These are phyloP conservation scores for Drosophila orosa DNA, from an alignment of 1,140 invertebrate genomes.

Conservation along the genomic window DNA sequence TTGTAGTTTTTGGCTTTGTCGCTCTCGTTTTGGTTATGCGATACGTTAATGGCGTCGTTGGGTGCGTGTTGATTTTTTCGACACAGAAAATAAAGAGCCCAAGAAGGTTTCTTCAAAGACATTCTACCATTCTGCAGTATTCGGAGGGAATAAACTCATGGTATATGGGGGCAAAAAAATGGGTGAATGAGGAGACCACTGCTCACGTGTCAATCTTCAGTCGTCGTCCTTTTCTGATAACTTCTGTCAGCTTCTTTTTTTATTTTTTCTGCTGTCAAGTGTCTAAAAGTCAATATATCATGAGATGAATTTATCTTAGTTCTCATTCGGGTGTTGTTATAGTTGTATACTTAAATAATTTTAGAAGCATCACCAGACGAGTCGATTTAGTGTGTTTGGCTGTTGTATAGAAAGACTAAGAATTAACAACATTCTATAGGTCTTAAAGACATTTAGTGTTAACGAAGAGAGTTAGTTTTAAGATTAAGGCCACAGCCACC, in stretches of 20 bases:
- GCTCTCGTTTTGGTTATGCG: slow-evolving; percentile 26
- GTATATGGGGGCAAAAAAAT: background rate
- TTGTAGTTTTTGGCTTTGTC: slow-evolving; percentile 11
- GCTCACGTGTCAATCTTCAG: slow-evolving; percentile 57
- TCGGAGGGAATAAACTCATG: background rate
- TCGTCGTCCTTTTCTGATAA: background rate
- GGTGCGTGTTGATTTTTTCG: slow-evolving; percentile 12
- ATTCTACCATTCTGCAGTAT: slow-evolving; percentile 34
- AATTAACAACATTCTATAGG: too few relatives aligned
- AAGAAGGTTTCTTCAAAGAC: slow-evolving; percentile 50
- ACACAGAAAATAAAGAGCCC: slow-evolving; percentile 30
- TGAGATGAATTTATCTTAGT: background rate
- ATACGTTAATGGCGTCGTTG: slow-evolving; percentile 36
- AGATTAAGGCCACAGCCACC: background rate
- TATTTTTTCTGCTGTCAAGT: slow-evolving; percentile 21
- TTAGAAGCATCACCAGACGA: too few relatives aligned
- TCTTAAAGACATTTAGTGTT: too few relatives aligned
- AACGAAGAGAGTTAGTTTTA: background rate
- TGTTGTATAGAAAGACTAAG: too few relatives aligned
- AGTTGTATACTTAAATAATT: too few relatives aligned
- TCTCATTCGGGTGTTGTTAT: too few relatives aligned
- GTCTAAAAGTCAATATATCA: slow-evolving; percentile 28
- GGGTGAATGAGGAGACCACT: slow-evolving; percentile 5
- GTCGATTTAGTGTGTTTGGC: too few relatives aligned
- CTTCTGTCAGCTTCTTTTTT: background rate